phyloP scores from a whole-genome alignment of 1,140 invertebrate genomes.

The Drosophila neocordata region DNA sequence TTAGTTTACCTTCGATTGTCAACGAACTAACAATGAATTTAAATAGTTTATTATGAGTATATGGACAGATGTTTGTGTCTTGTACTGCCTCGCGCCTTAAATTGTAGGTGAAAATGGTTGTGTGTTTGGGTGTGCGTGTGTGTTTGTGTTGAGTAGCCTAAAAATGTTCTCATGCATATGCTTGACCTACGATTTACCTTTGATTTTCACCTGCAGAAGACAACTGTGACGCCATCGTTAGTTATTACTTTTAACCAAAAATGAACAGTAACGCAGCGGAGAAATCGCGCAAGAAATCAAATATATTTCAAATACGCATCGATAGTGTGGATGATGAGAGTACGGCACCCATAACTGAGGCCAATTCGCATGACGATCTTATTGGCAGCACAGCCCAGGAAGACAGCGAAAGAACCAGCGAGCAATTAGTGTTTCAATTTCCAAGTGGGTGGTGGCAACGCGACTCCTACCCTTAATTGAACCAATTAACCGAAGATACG shows the following conservation, averaged over 20 bases:
- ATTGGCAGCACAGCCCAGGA: constrained; percentile 53
- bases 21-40: constrained; percentile 23
- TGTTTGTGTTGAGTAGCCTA: constrained; percentile 13
- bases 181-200: constrained; percentile 36
- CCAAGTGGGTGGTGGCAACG: constrained; percentile 55
- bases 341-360: constrained; percentile 71
- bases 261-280: constrained; percentile 53
- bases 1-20: constrained; percentile 16
- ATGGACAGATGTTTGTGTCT: constrained; percentile 39
- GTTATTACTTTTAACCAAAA: constrained; percentile 31
- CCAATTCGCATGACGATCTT: constrained; percentile 73
- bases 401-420: constrained; percentile 42
- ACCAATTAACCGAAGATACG: not conserved
- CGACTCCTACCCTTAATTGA: not conserved
- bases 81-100: constrained; percentile 6
- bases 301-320: constrained; percentile 72
- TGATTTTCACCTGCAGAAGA: constrained; percentile 11
- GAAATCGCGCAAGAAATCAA: constrained; percentile 41
- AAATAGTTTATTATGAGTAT: constrained; percentile 70
- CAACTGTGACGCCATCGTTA: constrained; percentile 10
- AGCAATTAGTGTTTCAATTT: constrained; percentile 63
- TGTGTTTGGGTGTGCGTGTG: not conserved
- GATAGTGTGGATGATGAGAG: constrained; percentile 78
- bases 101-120: constrained; percentile 51
- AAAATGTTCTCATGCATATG: constrained; percentile 27